Percentiles rank a stretch among this genome's conserved stretches.
phyloP scores from a whole-genome alignment of 1,140 invertebrate species.

The Nylanderia fulva region DNA sequence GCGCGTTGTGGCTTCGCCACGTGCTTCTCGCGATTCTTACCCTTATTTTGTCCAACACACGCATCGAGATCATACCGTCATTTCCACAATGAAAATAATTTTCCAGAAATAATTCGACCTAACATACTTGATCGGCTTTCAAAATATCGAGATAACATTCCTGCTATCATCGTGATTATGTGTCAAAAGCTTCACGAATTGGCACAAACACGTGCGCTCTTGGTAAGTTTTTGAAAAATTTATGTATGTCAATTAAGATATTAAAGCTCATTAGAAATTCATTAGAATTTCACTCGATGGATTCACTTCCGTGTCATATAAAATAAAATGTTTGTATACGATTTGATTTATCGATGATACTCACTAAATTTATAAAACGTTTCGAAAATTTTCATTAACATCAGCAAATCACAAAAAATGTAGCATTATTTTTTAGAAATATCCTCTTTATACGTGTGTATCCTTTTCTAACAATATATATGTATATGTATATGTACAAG shows the following conservation, averaged over 20 bases:
- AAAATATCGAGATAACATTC: background rate
- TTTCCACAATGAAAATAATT: background rate
- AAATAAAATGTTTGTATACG: background rate
- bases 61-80: background rate
- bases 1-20: constrained; percentile 82
- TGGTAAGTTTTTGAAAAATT: constrained; percentile 17
- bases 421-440: background rate
- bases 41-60: background rate
- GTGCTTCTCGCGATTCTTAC: constrained; percentile 79
- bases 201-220: background rate
- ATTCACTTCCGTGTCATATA: background rate
- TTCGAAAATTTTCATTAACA: background rate
- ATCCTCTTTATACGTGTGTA: background rate
- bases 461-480: background rate
- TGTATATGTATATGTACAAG: no score
- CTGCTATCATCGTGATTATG: background rate
- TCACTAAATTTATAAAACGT: background rate
- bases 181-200: background rate
- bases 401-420: background rate
- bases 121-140: background rate
- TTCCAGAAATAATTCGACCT: background rate
- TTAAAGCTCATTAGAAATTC: background rate
- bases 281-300: background rate
- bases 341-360: background rate
- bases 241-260: no score